These are phyloP conservation scores for Philopotamus ludificatus DNA, from an alignment of 1,140 invertebrate genomes.

Conservation along the genomic window DNA sequence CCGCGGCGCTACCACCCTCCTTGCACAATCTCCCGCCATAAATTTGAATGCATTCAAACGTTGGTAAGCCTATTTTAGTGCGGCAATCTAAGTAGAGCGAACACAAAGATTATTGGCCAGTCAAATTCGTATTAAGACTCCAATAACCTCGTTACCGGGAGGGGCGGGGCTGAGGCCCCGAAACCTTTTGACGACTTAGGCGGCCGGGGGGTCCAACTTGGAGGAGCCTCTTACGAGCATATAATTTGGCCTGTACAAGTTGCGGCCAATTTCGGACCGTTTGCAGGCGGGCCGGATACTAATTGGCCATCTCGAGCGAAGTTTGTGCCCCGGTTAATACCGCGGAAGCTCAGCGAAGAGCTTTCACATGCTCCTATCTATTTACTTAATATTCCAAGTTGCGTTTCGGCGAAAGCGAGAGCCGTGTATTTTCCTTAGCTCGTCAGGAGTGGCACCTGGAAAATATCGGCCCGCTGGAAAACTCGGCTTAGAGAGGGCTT, in stretches of 20 bases:
- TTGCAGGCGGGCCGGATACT: constrained; percentile 15
- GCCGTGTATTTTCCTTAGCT: too few species aligned
- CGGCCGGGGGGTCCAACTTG: background rate
- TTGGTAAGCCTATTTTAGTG: background rate
- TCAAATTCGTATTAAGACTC: constrained; percentile 29
- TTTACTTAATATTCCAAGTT: constrained; percentile 17
- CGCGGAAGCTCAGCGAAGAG: constrained; percentile 9
- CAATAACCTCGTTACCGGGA: constrained; percentile 20
- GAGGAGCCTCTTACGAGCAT: constrained; percentile 22
- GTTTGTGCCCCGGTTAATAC: constrained; percentile 22
- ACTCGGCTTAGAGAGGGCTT: too few species aligned
- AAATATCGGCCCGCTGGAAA: too few species aligned
- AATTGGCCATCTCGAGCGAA: constrained; percentile 26
- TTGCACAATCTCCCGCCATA: background rate
- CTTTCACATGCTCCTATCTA: constrained; percentile 10
- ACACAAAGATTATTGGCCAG: constrained; percentile 21
- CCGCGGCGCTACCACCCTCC: too few species aligned
- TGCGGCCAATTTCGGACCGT: background rate
- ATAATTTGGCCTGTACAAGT: constrained; percentile 23
- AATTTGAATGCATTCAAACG: background rate
- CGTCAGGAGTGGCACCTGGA: too few species aligned
- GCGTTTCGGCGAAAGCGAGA: background rate
- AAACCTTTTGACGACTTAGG: constrained; percentile 10
- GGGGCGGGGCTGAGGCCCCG: background rate
- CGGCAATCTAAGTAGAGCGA: background rate